Conservation (phyloP, 1,140 invertebrate species). For the Caenorhabditis tropicalis region DNA sequence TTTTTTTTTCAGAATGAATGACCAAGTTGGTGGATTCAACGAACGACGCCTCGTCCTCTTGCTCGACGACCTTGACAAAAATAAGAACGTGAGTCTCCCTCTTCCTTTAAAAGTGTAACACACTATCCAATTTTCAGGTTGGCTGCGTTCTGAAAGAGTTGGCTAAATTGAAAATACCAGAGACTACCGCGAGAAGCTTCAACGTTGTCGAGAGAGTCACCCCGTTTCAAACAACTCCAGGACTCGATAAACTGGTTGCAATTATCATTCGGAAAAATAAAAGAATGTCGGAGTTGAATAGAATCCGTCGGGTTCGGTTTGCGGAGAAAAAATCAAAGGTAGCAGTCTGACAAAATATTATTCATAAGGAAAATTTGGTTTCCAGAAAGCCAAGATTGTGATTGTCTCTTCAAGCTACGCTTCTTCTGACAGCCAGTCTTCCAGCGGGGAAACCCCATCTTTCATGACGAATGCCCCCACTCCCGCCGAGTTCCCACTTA, state of each 20-base stretch:
- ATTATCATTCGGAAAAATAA: not conserved
- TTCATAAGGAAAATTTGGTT: too few relatives aligned
- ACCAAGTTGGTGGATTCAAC: not conserved
- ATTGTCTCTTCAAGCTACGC: too few relatives aligned
- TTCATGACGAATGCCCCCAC: too few relatives aligned
- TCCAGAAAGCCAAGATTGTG: too few relatives aligned
- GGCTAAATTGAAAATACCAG: not conserved
- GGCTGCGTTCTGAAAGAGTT: not conserved
- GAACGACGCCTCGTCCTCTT: not conserved
- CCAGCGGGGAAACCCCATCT: too few relatives aligned
- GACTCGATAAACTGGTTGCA: not conserved
- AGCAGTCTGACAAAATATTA: too few relatives aligned
- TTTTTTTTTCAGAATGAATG: too few relatives aligned
- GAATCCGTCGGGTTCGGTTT: not conserved
- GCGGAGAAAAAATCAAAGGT: not conserved
- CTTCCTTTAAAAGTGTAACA: not conserved
- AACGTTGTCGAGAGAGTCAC: not conserved
- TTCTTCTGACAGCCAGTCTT: too few relatives aligned
- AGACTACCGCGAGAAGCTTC: not conserved
- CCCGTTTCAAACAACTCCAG: not conserved
- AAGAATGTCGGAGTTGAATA: not conserved
- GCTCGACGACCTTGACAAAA: not conserved
- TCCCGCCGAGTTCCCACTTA: not conserved
- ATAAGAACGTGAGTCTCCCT: not conserved
- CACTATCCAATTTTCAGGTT: not conserved